Evolutionary conservation across 2,113 vertebrate species (phyloP).

Genomic region (Camelus dromedarius): DNA sequence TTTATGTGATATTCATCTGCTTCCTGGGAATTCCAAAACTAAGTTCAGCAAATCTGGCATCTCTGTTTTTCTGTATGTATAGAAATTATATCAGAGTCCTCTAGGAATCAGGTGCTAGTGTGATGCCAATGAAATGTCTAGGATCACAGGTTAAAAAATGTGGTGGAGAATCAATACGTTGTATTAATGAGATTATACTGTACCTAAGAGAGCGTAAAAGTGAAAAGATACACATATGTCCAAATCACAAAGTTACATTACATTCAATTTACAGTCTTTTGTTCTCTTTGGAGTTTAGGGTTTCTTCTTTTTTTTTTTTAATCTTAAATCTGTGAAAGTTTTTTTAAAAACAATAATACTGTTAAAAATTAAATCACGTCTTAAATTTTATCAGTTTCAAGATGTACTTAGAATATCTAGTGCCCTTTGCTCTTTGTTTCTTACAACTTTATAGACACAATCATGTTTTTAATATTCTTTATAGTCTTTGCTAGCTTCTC

Average conservation of each 20-base stretch:
- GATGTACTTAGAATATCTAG: not conserved
- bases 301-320: not conserved
- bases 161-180: not conserved
- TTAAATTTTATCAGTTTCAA: not conserved
- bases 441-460: not conserved
- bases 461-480: slow-evolving; percentile 27
- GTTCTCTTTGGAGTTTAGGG: not conserved
- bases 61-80: not conserved
- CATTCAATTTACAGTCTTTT: not conserved
- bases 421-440: not conserved
- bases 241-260: not conserved
- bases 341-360: not conserved
- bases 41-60: not conserved
- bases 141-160: not conserved
- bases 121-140: not conserved
- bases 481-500: not conserved
- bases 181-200: not conserved
- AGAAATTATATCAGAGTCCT: not conserved
- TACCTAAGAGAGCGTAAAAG: not conserved
- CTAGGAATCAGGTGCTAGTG: not conserved
- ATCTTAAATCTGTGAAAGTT: not conserved
- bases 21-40: slow-evolving; percentile 9
- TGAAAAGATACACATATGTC: not conserved
- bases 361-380: slow-evolving; percentile 23
- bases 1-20: not conserved